Percentiles rank a stretch among this genome's conserved stretches.
Evolutionary conservation across 2,797 vertebrate genomes (phyloP).

Genomic region (Bradypodion ventrale): DNA sequence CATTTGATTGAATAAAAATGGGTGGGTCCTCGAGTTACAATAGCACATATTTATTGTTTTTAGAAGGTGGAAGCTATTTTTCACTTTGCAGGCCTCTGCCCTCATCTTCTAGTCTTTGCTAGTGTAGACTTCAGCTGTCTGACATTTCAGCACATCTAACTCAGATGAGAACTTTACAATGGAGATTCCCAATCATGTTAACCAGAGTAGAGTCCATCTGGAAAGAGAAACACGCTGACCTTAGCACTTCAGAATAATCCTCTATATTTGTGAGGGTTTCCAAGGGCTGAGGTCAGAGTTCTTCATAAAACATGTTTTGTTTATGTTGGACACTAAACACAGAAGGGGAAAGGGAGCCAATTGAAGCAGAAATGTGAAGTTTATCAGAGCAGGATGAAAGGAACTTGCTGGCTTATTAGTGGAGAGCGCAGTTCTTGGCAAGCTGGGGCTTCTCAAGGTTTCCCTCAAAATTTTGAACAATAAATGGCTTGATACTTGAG

Average conservation of each 20-base stretch:
- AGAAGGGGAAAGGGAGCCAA: conserved; percentile 38
- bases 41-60: background rate
- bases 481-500: conserved; percentile 51
- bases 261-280: conserved; percentile 36
- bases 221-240: conserved; percentile 33
- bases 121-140: background rate
- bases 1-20: background rate
- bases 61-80: background rate
- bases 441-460: conserved; percentile 55
- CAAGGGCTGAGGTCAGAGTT: background rate
- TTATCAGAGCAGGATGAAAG: conserved; percentile 34
- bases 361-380: conserved; percentile 39
- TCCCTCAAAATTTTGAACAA: conserved; percentile 57
- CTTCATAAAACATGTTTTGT: conserved; percentile 57
- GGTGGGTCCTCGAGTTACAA: background rate
- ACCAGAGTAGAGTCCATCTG: conserved; percentile 11
- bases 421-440: conserved; percentile 57
- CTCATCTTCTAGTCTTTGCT: background rate
- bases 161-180: background rate
- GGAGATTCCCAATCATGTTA: conserved; percentile 16
- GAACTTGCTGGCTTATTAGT: conserved; percentile 60
- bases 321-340: conserved; percentile 55
- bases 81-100: background rate
- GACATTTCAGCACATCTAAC: background rate
- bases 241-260: conserved; percentile 52